A percentile compares a stretch with the other conserved stretches of the same genome.
These are phyloP conservation scores for Lasioglossum albipes DNA, from an alignment of 1,140 invertebrate genomes.

Conservation along the genomic window DNA sequence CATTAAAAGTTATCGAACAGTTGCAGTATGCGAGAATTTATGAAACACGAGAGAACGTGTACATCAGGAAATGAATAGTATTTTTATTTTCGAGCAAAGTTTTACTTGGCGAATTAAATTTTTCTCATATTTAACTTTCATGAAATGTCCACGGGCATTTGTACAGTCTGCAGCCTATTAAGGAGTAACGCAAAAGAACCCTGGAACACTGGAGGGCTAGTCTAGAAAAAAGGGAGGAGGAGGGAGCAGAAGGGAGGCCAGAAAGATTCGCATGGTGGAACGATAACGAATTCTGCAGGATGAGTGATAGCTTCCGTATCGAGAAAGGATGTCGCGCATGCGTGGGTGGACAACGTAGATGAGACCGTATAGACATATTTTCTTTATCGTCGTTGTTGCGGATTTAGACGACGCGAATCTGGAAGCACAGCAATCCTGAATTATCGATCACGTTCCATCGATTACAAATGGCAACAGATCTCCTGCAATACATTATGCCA, in stretches of 20 bases:
- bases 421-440: neutral
- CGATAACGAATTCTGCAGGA: slow-evolving; percentile 70
- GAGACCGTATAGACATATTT: slow-evolving; percentile 35
- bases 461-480: neutral
- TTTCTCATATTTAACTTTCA: too few relatives aligned
- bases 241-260: slow-evolving; percentile 45
- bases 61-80: too few relatives aligned
- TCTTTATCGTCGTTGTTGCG: slow-evolving; percentile 29
- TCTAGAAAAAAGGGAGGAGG: slow-evolving; percentile 32
- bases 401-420: slow-evolving; percentile 27
- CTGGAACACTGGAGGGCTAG: slow-evolving; percentile 39
- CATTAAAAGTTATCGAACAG: too few relatives aligned
- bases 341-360: slow-evolving; percentile 60
- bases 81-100: too few relatives aligned
- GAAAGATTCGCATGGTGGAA: slow-evolving; percentile 44
- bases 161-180: slow-evolving; percentile 62
- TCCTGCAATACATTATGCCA: too few relatives aligned
- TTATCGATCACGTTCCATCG: neutral
- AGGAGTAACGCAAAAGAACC: slow-evolving; percentile 55
- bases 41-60: too few relatives aligned
- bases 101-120: too few relatives aligned
- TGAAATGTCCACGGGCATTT: neutral
- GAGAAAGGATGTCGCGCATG: slow-evolving; percentile 70
- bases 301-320: slow-evolving; percentile 76
- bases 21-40: too few relatives aligned